Conservation (phyloP, 2,797 vertebrate species). For the Bucorvus abyssinicus region DNA sequence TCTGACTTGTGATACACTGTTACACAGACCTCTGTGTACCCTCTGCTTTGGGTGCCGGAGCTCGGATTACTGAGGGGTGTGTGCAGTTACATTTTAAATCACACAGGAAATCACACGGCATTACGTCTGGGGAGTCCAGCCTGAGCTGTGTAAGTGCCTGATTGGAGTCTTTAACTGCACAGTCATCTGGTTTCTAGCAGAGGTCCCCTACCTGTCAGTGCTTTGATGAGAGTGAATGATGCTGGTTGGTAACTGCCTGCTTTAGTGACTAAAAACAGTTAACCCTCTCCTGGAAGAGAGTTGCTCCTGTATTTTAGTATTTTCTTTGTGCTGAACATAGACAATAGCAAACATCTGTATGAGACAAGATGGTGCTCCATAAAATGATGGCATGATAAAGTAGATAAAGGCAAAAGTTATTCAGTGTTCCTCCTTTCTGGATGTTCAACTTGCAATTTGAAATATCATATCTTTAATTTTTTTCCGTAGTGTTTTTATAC, state of each 20-base stretch:
- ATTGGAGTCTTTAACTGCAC: neutral
- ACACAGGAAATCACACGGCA: rapidly evolving
- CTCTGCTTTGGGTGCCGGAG: neutral
- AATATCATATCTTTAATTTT: rapidly evolving
- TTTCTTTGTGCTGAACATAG: neutral
- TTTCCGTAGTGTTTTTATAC: neutral
- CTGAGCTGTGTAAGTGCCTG: too few relatives aligned
- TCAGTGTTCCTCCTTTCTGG: neutral
- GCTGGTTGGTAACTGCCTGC: neutral
- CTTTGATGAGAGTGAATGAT: neutral
- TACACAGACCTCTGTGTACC: neutral
- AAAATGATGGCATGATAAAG: neutral
- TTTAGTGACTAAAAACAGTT: neutral
- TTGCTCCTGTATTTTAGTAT: neutral
- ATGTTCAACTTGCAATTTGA: neutral
- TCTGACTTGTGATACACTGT: neutral
- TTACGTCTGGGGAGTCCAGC: neutral
- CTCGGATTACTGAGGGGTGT: neutral
- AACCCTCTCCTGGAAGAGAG: neutral
- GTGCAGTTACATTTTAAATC: neutral
- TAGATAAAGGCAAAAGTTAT: neutral
- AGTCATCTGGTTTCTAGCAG: neutral
- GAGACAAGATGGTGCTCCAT: neutral
- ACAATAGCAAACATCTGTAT: rapidly evolving
- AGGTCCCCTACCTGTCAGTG: neutral